Percentiles rank a stretch among this genome's conserved stretches.
These are phyloP conservation scores for Delia radicum DNA, from an alignment of 1,140 invertebrate species.

Conservation along the genomic window DNA sequence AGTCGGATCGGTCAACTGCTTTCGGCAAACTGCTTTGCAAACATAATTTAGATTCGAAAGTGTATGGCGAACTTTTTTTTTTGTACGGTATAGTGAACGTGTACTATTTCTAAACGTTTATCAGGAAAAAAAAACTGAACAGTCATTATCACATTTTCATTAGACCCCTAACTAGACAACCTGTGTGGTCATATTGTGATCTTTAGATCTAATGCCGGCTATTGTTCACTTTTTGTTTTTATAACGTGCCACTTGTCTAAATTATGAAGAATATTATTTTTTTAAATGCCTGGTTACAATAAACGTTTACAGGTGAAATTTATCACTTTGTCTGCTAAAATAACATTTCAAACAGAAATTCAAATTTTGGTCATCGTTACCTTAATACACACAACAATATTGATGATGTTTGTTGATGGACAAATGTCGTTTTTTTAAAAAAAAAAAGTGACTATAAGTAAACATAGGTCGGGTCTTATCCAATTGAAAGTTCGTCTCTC, in stretches of 20 bases:
- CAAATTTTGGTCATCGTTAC: constrained; percentile 16
- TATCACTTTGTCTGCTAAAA: constrained; percentile 52
- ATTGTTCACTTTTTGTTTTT: neutral
- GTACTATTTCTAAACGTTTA: too few relatives aligned
- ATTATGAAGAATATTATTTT: neutral
- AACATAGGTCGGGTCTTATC: neutral
- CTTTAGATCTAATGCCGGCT: neutral
- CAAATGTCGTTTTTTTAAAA: neutral
- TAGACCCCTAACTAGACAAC: too few relatives aligned
- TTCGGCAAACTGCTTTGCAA: too few relatives aligned
- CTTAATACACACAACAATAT: neutral
- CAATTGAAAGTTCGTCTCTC: neutral
- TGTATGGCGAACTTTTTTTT: too few relatives aligned
- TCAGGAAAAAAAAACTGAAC: too few relatives aligned
- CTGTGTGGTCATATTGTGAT: neutral
- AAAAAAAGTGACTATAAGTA: neutral
- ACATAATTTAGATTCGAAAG: too few relatives aligned
- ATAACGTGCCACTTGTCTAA: neutral
- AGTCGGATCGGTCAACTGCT: too few relatives aligned
- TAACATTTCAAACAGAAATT: constrained; percentile 51
- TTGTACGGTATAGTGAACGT: too few relatives aligned
- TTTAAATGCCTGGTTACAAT: neutral
- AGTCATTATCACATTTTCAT: too few relatives aligned
- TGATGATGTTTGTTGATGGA: neutral
- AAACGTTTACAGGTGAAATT: constrained; percentile 46